A percentile compares a stretch with the other conserved stretches of the same genome.
Evolutionary conservation across 2,113 vertebrate species (phyloP).

Genomic region (Zosterops lateralis): DNA sequence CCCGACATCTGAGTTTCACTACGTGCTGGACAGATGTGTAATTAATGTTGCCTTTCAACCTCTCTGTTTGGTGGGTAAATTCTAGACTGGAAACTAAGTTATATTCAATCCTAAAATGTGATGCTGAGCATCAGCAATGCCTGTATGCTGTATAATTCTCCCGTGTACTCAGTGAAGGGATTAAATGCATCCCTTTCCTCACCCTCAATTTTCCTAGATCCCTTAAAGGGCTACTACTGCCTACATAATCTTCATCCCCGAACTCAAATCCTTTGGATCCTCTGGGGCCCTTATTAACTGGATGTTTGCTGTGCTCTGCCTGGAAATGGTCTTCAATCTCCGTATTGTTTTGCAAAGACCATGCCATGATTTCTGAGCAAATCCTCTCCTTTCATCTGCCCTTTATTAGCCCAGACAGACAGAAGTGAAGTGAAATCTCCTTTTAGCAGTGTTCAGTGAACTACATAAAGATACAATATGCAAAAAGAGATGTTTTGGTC

Average conservation of each 20-base stretch:
- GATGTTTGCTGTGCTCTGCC: constrained; percentile 23
- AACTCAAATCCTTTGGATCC: constrained; percentile 35
- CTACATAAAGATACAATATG: neutral
- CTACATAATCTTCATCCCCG: constrained; percentile 38
- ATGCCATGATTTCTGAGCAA: constrained; percentile 22
- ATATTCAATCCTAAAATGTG: neutral
- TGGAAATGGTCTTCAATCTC: constrained; percentile 32
- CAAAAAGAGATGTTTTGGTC: neutral
- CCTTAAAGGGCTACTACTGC: constrained; percentile 49
- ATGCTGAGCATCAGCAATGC: neutral
- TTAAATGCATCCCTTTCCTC: constrained; percentile 29
- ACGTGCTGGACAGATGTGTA: constrained; percentile 37
- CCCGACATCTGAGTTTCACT: neutral
- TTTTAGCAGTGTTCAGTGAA: neutral
- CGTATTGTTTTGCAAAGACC: constrained; percentile 37
- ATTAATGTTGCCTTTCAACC: constrained; percentile 47
- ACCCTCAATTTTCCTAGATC: constrained; percentile 23
- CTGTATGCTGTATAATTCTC: neutral
- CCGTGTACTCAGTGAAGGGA: neutral
- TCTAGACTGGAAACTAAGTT: constrained; percentile 20
- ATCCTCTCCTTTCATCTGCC: constrained; percentile 7
- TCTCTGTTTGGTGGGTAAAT: constrained; percentile 54
- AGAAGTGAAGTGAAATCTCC: neutral
- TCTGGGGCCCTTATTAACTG: constrained; percentile 47
- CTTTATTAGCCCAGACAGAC: neutral